Evolutionary conservation across 2,113 vertebrate genomes (phyloP), one percentile per base, ranked within the genome.

Genomic region (Anhinga rufa): DNA sequence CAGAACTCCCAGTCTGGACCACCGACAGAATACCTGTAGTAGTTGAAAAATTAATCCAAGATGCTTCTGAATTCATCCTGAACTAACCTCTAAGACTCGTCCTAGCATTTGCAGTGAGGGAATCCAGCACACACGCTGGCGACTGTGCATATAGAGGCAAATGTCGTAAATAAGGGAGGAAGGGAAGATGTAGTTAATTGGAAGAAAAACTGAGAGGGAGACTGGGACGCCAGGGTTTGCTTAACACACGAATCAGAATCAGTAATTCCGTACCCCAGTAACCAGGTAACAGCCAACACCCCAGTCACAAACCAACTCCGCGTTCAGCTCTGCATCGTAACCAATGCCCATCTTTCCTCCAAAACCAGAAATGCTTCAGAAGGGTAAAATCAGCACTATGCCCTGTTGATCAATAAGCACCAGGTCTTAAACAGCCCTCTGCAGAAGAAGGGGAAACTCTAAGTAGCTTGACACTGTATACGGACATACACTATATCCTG

Each of bases 131-230:
- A 9, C 3, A 0, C 4, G 6, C 78, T 28, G 51, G 21, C 49
- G 58, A n/a, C 0, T 17, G 49, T 7, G 20, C 40, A 8, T 1
- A 5, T 6, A 57, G 17, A 61, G 65, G 14, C 26, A 36, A 82
- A 69, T 1, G 4, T 9, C 13, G 1, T 0, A 4, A 71, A 44
- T 10, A 15, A 32, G 22, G 31, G 20, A 65, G 14, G 54, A 75
- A 82, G 49, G 46, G n/a, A 49, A 9, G 55, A 48, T 52, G 36
- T 1, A 13, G 6, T 6, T 44, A 31, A 76, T 0, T 36, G 17
- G 22, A 1, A 16, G 42, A 75, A 55, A 25, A 36, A 20, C 48
- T 9, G 52, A 40, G 26, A 65, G 36, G 44, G 51, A 26, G 69
- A 38, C 24, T 54, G 58, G 80, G 42, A 91, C 44, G 62, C 24